These are phyloP conservation scores for Yoshiicerus persimilis DNA, from an alignment of 1,140 invertebrate genomes.

Conservation along the genomic window DNA sequence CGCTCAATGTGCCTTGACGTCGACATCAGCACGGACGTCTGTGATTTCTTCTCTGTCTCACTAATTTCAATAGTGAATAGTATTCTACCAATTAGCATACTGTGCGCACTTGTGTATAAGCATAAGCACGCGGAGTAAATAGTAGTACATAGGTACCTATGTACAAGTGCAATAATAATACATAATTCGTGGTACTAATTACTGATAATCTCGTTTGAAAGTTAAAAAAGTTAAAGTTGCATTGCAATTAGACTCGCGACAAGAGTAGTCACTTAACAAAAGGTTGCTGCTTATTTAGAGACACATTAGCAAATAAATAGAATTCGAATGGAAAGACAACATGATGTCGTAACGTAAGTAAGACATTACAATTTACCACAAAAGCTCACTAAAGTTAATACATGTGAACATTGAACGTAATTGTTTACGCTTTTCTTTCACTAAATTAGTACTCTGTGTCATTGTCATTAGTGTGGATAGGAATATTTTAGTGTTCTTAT, in stretches of 20 bases:
- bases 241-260: neutral
- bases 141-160: too few relatives aligned
- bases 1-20: constrained; percentile 2
- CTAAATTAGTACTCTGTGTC: neutral
- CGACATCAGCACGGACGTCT: neutral
- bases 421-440: neutral
- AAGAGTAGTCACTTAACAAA: neutral
- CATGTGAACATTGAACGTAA: neutral
- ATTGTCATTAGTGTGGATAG: neutral
- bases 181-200: neutral
- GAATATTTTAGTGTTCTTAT: neutral
- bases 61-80: neutral
- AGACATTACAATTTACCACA: neutral
- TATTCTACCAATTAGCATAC: too few relatives aligned
- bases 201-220: too few relatives aligned
- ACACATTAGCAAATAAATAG: neutral
- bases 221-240: too few relatives aligned
- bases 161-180: too few relatives aligned
- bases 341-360: too few relatives aligned
- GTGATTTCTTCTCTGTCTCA: neutral
- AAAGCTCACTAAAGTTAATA: neutral
- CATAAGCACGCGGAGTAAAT: too few relatives aligned
- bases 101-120: too few relatives aligned
- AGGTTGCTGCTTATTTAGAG: neutral
- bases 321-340: neutral